These are phyloP conservation scores for Eutrigla gurnardus DNA, from an alignment of 2,797 vertebrate species.

Conservation along the genomic window DNA sequence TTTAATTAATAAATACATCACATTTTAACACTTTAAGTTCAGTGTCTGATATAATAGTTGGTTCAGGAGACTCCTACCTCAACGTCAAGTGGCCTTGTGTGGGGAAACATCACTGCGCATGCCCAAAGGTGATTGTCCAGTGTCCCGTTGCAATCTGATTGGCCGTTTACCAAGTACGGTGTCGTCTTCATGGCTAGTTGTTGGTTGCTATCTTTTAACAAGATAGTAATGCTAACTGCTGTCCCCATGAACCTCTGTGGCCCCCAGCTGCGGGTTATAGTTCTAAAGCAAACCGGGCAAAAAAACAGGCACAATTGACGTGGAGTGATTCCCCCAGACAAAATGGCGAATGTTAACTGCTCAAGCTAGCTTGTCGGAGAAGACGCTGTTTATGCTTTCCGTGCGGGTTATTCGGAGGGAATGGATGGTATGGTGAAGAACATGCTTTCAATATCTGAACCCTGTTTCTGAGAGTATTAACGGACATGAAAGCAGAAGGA, in stretches of 20 bases:
- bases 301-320: neutral
- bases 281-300: neutral
- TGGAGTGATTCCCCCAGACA: too few relatives aligned
- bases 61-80: too few relatives aligned
- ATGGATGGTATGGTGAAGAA: too few relatives aligned
- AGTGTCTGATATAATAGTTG: neutral
- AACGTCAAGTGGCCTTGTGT: neutral
- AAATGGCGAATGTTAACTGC: too few relatives aligned
- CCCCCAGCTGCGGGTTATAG: neutral
- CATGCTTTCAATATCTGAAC: too few relatives aligned
- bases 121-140: neutral
- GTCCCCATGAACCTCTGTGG: neutral
- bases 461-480: neutral
- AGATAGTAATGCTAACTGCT: accelerated
- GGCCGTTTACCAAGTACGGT: neutral
- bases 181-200: neutral
- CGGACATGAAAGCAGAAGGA: neutral
- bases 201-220: neutral
- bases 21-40: neutral
- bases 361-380: neutral
- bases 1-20: too few relatives aligned
- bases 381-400: too few relatives aligned
- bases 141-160: neutral
- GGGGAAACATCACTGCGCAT: neutral
- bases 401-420: neutral